Evolutionary conservation across 2,888 invertebrate species (phyloP).

Genomic region (Stenoptilia bipunctidactyla): DNA sequence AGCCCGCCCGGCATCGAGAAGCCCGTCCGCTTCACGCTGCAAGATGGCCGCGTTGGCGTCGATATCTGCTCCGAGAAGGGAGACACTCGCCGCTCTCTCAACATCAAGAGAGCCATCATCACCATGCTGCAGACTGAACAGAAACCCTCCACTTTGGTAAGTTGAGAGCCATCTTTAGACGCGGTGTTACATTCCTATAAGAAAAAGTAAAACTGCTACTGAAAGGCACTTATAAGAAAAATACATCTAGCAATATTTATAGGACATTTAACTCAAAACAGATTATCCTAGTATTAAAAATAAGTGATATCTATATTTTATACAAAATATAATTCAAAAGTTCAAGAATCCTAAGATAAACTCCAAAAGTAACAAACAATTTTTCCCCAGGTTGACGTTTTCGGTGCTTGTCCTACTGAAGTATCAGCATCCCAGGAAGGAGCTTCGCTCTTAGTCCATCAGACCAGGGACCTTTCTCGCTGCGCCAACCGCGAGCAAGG

Average conservation of each 20-base stretch:
- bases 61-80: constrained; percentile 81
- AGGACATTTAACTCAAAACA: no score
- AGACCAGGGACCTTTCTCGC: constrained; percentile 76
- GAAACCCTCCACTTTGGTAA: constrained; percentile 53
- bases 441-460: constrained; percentile 72
- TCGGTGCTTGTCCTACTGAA: constrained; percentile 86
- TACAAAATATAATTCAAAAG: no score
- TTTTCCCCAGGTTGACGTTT: constrained; percentile 80
- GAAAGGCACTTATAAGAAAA: no score
- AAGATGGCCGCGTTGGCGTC: constrained; percentile 81
- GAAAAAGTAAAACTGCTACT: no score
- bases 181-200: no score
- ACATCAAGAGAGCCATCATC: constrained; percentile 90
- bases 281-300: no score
- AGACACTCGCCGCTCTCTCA: constrained; percentile 84
- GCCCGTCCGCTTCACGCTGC: constrained; percentile 81
- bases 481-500: constrained; percentile 82
- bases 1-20: constrained; percentile 75
- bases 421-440: constrained; percentile 69
- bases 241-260: no score
- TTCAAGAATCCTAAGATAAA: no score
- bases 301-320: no score
- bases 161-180: no score
- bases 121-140: constrained; percentile 82
- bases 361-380: no score